Evolutionary conservation across 1,140 invertebrate species (phyloP).

Genomic region (Zelostemma sp.): DNA sequence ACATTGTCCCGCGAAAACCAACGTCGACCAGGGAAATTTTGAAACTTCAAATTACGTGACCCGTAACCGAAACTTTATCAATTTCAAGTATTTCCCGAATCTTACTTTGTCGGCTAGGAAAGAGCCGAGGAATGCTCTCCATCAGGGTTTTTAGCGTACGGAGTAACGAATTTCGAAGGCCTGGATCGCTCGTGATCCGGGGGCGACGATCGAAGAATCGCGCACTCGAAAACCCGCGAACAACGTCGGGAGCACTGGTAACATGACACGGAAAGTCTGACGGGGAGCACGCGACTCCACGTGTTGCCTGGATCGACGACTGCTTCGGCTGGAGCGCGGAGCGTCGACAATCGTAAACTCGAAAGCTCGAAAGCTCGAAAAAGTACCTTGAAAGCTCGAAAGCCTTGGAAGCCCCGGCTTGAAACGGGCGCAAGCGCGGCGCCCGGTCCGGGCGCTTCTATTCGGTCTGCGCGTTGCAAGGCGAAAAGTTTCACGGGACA

Average conservation of each 20-base stretch:
- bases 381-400: constrained; percentile 30
- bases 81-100: too few relatives aligned
- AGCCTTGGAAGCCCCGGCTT: constrained; percentile 29
- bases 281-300: constrained; percentile 32
- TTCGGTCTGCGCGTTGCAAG: constrained; percentile 7
- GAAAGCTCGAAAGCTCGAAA: constrained; percentile 36
- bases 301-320: constrained; percentile 30
- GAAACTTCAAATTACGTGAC: too few relatives aligned
- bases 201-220: background rate
- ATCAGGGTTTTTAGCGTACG: too few relatives aligned
- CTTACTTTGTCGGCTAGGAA: too few relatives aligned
- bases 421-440: constrained; percentile 28
- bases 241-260: constrained; percentile 17
- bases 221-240: constrained; percentile 18
- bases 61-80: too few relatives aligned
- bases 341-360: constrained; percentile 35
- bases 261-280: constrained; percentile 25
- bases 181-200: too few relatives aligned
- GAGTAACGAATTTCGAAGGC: too few relatives aligned
- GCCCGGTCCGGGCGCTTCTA: constrained; percentile 27
- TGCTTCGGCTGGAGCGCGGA: constrained; percentile 20
- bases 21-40: too few relatives aligned
- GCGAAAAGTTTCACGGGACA: constrained; percentile 28
- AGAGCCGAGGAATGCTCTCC: too few relatives aligned
- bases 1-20: too few relatives aligned